Percentiles rank a stretch among this genome's conserved stretches.
phyloP scores from a whole-genome alignment of 1,140 invertebrate genomes.

The Listronotus oregonensis region DNA sequence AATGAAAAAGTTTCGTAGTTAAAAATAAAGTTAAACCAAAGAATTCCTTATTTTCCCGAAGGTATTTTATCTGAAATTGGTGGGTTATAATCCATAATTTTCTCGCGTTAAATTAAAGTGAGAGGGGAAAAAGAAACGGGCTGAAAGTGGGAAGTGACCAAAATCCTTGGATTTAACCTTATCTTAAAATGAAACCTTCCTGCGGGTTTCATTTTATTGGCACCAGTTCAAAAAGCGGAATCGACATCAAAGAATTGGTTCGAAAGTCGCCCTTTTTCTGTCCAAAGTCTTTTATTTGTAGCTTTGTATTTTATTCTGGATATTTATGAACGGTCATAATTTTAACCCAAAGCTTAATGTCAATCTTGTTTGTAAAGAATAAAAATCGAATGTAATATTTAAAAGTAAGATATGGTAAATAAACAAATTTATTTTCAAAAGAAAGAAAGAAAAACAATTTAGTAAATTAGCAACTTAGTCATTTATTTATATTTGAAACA shows the following conservation, averaged over 20 bases:
- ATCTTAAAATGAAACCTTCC: constrained; percentile 24
- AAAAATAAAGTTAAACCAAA: not conserved
- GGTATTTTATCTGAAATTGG: constrained; percentile 8
- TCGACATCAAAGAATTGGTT: constrained; percentile 9
- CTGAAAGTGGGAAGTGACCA: constrained; percentile 21
- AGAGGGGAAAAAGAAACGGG: constrained; percentile 19
- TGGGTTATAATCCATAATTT: constrained; percentile 32
- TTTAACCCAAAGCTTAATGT: no score
- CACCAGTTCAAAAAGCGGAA: constrained; percentile 15
- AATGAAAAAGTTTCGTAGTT: no score
- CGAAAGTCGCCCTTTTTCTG: constrained; percentile 9
- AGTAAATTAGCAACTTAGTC: no score
- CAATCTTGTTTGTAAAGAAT: no score
- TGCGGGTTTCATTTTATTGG: constrained; percentile 24
- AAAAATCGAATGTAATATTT: no score
- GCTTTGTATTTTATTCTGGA: not conserved
- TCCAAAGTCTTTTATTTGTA: not conserved
- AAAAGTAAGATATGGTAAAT: no score
- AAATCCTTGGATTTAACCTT: constrained; percentile 20
- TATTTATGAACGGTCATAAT: no score
- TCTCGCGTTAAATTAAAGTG: constrained; percentile 21
- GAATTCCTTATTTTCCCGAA: constrained; percentile 11
- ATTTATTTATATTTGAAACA: no score
- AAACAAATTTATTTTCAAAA: no score
- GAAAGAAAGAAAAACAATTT: no score